Evolutionary conservation across 2,797 vertebrate species (phyloP).

Genomic region (Macropus fuliginosus): DNA sequence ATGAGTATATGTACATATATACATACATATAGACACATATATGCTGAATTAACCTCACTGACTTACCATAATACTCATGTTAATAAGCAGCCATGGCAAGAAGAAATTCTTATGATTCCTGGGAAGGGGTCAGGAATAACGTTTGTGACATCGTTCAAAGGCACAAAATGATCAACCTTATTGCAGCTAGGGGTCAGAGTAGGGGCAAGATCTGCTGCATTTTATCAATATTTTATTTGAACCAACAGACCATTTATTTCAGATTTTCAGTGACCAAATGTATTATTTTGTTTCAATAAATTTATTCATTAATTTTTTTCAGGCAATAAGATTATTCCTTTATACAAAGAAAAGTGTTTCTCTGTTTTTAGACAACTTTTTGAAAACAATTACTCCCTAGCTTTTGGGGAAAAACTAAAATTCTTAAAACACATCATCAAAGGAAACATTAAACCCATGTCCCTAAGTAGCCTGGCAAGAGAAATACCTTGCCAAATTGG

Average conservation of each 20-base stretch:
- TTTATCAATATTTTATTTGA: background rate
- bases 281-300: background rate
- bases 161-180: background rate
- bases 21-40: background rate
- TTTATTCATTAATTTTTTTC: background rate
- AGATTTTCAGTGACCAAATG: background rate
- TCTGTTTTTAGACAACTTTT: background rate
- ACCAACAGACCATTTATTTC: background rate
- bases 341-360: background rate
- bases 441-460: background rate
- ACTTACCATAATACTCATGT: background rate
- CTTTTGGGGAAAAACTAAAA: background rate
- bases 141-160: background rate
- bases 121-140: background rate
- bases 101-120: background rate
- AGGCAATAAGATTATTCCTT: background rate
- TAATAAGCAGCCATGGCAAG: background rate
- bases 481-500: background rate
- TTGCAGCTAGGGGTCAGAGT: background rate
- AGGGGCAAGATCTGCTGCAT: background rate
- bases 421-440: background rate
- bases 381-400: background rate
- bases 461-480: background rate
- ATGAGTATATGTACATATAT: background rate
- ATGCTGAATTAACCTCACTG: background rate